These are phyloP conservation scores for Porites lutea DNA, from an alignment of 64 coral and sea anemone species.

Conservation along the genomic window DNA sequence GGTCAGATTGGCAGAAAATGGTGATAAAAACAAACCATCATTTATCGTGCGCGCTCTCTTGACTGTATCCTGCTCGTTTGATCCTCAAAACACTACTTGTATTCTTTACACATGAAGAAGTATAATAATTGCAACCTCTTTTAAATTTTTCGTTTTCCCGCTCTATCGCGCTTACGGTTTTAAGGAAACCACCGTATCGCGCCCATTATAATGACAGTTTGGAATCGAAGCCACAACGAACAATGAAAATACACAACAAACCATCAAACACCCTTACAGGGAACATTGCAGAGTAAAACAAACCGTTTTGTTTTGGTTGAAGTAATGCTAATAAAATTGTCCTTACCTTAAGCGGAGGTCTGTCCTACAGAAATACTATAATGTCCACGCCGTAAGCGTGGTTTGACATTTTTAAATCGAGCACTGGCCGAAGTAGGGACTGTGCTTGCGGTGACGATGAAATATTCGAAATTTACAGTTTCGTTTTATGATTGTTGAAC, in stretches of 20 bases:
- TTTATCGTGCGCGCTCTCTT: too few species aligned
- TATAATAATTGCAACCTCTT: too few species aligned
- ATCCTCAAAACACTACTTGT: too few species aligned
- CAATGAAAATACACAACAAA: background rate
- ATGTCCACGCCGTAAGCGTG: background rate
- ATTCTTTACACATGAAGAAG: too few species aligned
- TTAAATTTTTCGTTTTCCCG: background rate
- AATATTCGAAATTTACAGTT: too few species aligned
- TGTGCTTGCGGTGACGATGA: background rate
- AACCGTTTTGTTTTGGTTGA: conserved; percentile 9
- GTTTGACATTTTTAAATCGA: background rate
- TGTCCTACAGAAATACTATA: background rate
- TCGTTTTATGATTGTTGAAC: background rate
- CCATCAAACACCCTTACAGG: background rate
- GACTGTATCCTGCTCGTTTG: too few species aligned
- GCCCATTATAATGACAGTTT: background rate
- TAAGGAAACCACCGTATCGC: too few species aligned
- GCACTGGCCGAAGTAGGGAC: background rate
- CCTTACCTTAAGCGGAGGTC: conserved; percentile 28
- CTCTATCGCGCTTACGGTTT: too few species aligned
- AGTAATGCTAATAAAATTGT: background rate
- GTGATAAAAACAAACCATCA: too few species aligned
- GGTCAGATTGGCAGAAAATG: too few species aligned
- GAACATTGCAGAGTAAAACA: background rate
- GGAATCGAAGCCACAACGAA: background rate